Percentiles rank a stretch among this genome's conserved stretches.
Conservation (phyloP, 2,888 invertebrate species). For the Hipparchia sbordonii region DNA sequence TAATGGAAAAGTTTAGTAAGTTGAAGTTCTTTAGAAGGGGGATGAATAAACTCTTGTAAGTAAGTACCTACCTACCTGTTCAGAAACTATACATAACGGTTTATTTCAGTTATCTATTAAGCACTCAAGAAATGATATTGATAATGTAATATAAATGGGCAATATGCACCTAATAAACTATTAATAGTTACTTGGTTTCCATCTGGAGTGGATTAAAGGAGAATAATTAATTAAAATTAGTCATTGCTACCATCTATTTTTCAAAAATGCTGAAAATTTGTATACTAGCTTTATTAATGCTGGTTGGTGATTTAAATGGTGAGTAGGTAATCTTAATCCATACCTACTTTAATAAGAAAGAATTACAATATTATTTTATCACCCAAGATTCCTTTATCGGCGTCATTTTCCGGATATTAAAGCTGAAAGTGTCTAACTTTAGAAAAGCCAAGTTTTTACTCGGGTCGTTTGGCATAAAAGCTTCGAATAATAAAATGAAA, state of each 20-base stretch:
- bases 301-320: background rate
- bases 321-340: background rate
- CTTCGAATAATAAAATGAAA: no score
- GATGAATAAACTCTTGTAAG: conserved; percentile 1
- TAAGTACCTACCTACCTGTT: background rate
- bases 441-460: no score
- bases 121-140: conserved; percentile 4
- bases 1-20: no score
- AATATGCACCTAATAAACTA: conserved; percentile 3
- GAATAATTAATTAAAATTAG: background rate
- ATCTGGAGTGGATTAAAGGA: background rate
- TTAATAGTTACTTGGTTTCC: background rate
- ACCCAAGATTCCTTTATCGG: no score
- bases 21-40: background rate
- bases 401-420: no score
- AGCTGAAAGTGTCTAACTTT: no score
- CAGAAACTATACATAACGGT: conserved; percentile 10
- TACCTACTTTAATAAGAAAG: no score
- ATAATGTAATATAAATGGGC: conserved; percentile 6
- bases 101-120: background rate
- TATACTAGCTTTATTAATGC: background rate
- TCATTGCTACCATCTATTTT: background rate
- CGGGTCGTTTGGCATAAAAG: no score
- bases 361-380: background rate
- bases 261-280: conserved; percentile 4